phyloP scores from a whole-genome alignment of 2,113 vertebrate genomes.

The Hippocampus zosterae region DNA sequence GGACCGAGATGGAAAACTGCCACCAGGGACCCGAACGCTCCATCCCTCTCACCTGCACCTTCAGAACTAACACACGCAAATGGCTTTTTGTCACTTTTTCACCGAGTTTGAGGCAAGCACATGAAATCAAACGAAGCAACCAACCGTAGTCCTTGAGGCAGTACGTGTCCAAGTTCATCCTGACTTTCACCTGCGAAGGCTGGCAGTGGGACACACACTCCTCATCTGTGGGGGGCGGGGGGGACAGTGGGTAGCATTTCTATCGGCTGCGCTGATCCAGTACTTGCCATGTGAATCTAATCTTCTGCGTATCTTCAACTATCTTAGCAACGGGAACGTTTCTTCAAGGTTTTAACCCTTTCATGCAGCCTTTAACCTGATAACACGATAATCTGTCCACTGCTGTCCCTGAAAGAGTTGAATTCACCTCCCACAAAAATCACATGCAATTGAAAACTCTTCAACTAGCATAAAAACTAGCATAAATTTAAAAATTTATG shows the following conservation, averaged over 20 bases:
- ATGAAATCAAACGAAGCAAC: slow-evolving; percentile 14
- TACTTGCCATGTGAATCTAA: too few relatives aligned
- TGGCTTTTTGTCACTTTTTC: background rate
- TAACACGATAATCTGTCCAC: too few relatives aligned
- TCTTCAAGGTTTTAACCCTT: too few relatives aligned
- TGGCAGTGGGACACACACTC: slow-evolving; percentile 82
- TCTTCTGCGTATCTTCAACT: too few relatives aligned
- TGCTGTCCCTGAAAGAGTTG: too few relatives aligned
- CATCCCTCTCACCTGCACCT: slow-evolving; percentile 74
- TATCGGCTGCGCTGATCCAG: too few relatives aligned
- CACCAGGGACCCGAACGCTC: slow-evolving; percentile 78
- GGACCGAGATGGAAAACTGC: slow-evolving; percentile 79
- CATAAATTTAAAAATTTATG: too few relatives aligned
- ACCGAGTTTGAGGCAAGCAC: background rate
- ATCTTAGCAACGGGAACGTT: too few relatives aligned
- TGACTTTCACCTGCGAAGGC: slow-evolving; percentile 75
- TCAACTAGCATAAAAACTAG: too few relatives aligned
- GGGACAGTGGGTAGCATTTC: background rate
- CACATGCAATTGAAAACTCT: too few relatives aligned
- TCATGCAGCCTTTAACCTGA: too few relatives aligned
- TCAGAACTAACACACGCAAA: slow-evolving; percentile 70
- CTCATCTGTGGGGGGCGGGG: slow-evolving; percentile 66
- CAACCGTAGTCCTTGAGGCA: slow-evolving; percentile 85
- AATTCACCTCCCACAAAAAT: too few relatives aligned
- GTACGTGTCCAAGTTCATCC: slow-evolving; percentile 82